Percentiles rank a stretch among this genome's conserved stretches.
Evolutionary conservation across 2,888 invertebrate genomes (phyloP).

Genomic region (Drosophila antonietae): DNA sequence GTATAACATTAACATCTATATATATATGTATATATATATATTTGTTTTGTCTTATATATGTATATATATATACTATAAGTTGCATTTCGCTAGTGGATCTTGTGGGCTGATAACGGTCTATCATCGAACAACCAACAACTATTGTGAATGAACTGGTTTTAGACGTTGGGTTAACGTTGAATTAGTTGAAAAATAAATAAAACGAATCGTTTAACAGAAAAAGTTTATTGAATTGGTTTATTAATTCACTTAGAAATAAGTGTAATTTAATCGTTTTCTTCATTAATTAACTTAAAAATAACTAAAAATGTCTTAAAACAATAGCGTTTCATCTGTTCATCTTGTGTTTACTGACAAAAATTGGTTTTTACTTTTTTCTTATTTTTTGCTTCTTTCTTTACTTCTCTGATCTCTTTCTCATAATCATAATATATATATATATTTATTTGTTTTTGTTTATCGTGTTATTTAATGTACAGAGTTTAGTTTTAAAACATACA

Average conservation of each 20-base stretch:
- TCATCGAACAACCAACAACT: constrained; percentile 52
- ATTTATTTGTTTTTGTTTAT: constrained; percentile 43
- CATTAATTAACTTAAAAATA: constrained; percentile 79
- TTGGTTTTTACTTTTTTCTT: constrained; percentile 27
- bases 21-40: constrained; percentile 38
- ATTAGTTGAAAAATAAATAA: constrained; percentile 30
- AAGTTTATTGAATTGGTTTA: constrained; percentile 68
- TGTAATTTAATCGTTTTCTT: constrained; percentile 74
- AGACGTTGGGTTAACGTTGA: constrained; percentile 8
- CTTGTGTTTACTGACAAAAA: constrained; percentile 63
- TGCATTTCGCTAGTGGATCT: constrained; percentile 69
- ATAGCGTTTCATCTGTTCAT: constrained; percentile 64
- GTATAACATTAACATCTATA: constrained; percentile 78
- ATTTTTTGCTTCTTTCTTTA: constrained; percentile 48
- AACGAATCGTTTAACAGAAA: constrained; percentile 60
- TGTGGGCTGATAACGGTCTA: constrained; percentile 54
- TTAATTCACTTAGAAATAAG: constrained; percentile 74
- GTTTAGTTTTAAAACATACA: constrained; percentile 78
- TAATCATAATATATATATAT: constrained; percentile 42
- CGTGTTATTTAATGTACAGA: constrained; percentile 74
- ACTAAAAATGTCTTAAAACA: constrained; percentile 79
- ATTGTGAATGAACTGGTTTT: constrained; percentile 36
- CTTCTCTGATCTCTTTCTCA: constrained; percentile 37
- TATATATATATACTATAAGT: constrained; percentile 45
- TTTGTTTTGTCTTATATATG: constrained; percentile 33